Evolutionary conservation across 2,113 vertebrate genomes (phyloP).

Genomic region (Anolis sagrei): DNA sequence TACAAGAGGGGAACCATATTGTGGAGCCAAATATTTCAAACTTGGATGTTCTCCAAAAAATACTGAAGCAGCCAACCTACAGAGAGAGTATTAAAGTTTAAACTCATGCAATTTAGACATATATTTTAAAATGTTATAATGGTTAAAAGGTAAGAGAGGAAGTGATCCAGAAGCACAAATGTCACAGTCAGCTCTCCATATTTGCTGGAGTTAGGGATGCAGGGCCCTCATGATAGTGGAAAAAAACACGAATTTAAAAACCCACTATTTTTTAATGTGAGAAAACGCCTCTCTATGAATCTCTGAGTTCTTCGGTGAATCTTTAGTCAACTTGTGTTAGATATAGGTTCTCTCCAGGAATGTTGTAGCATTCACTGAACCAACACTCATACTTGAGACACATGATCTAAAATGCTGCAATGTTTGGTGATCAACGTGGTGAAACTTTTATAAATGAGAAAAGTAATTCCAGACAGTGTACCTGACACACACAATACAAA

Average conservation of each 20-base stretch:
- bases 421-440: not conserved
- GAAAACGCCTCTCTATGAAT: no score
- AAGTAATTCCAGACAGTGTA: not conserved
- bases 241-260: no score
- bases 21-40: conserved; percentile 12
- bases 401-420: not conserved
- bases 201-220: no score
- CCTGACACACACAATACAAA: not conserved
- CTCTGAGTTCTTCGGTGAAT: no score
- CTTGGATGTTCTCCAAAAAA: not conserved
- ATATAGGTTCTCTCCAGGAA: no score
- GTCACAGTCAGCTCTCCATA: not conserved
- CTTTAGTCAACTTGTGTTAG: no score
- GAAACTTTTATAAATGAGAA: not conserved
- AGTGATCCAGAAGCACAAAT: not conserved
- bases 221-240: no score
- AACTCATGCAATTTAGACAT: not conserved
- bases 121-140: not conserved
- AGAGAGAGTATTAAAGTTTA: not conserved
- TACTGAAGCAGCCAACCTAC: conserved; percentile 3
- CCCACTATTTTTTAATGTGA: no score
- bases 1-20: not conserved
- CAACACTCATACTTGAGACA: not conserved
- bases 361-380: not conserved
- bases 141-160: not conserved